These are phyloP conservation scores for Rhorus exstirpatorius DNA, from an alignment of 2,888 invertebrate species.

Conservation along the genomic window DNA sequence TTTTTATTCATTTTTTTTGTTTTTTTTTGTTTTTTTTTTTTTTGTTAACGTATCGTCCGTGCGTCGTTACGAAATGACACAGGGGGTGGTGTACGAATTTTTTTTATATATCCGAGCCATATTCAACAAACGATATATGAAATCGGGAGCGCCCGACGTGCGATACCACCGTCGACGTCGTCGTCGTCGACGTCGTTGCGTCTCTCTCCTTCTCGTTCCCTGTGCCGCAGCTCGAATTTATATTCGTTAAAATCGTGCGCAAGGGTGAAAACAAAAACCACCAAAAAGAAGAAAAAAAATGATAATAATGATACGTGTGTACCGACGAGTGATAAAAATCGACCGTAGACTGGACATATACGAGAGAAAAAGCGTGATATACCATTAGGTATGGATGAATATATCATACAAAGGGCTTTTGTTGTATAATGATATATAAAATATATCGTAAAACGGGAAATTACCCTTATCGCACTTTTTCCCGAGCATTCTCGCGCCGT, in stretches of 20 bases:
- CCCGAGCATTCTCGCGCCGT: conserved; percentile 20
- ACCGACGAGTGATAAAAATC: conserved; percentile 64
- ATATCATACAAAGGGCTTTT: conserved; percentile 58
- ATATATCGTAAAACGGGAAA: conserved; percentile 64
- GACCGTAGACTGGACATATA: conserved; percentile 55
- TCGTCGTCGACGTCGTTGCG: conserved; percentile 71
- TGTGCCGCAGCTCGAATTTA: conserved; percentile 73
- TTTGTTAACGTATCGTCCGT: conserved; percentile 61
- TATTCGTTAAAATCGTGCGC: conserved; percentile 65
- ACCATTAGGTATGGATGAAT: conserved; percentile 52
- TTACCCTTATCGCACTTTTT: conserved; percentile 62
- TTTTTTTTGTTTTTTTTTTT: conserved; percentile 30
- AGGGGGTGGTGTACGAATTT: conserved; percentile 12
- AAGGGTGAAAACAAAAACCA: conserved; percentile 45
- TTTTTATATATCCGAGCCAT: not conserved
- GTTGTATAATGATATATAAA: too few species aligned
- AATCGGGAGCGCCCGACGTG: conserved; percentile 62
- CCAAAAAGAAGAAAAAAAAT: conserved; percentile 33
- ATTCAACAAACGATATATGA: conserved; percentile 66
- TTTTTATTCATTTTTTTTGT: conserved; percentile 34
- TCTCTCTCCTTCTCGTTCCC: conserved; percentile 58
- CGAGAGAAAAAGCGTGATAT: conserved; percentile 60
- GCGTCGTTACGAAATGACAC: conserved; percentile 71
- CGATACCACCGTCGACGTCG: conserved; percentile 72
- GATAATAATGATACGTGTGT: conserved; percentile 47